phyloP scores from a whole-genome alignment of 2,113 vertebrate species.

The Procavia capensis region DNA sequence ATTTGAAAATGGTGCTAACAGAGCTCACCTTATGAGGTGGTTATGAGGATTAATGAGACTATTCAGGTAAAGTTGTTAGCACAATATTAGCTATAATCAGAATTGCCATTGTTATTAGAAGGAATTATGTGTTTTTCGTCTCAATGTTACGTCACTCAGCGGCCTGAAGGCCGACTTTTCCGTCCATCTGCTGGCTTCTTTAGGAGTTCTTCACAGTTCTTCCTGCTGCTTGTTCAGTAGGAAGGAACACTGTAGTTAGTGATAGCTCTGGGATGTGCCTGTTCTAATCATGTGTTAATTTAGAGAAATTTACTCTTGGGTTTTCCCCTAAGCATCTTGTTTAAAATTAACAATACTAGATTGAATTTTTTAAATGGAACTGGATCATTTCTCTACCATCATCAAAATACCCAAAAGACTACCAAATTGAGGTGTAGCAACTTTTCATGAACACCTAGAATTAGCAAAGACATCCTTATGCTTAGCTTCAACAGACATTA shows the following conservation, averaged over 20 bases:
- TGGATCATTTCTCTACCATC: slow-evolving; percentile 11
- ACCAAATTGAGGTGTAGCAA: neutral
- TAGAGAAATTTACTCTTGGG: neutral
- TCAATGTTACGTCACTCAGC: neutral
- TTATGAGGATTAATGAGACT: neutral
- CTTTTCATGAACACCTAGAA: neutral
- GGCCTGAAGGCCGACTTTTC: neutral
- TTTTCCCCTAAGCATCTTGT: neutral
- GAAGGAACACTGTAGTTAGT: neutral
- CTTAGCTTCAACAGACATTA: neutral
- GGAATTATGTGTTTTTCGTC: neutral
- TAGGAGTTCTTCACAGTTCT: neutral
- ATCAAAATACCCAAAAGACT: neutral
- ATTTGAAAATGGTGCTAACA: neutral
- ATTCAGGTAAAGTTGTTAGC: neutral
- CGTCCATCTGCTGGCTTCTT: neutral
- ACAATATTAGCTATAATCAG: neutral
- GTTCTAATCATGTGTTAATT: neutral
- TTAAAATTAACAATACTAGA: neutral
- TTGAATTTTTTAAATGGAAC: neutral
- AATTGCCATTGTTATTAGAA: neutral
- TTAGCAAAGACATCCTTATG: neutral
- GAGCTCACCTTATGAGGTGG: neutral
- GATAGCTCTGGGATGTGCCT: neutral
- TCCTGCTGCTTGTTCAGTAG: neutral